phyloP scores from a whole-genome alignment of 2,113 vertebrate species.

The Corythaeola cristata region DNA sequence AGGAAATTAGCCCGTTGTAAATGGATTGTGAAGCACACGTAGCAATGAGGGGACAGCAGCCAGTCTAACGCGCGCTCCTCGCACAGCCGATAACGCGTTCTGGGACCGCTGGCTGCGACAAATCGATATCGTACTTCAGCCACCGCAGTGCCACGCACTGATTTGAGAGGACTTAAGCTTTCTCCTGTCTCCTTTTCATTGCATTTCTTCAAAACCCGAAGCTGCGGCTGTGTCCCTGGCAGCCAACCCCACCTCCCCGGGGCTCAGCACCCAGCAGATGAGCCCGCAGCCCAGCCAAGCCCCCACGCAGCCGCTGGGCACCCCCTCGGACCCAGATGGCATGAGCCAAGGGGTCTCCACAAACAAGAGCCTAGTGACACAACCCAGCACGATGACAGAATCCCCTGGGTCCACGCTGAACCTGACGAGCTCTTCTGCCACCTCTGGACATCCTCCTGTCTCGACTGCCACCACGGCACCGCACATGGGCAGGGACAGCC shows the following conservation, averaged over 20 bases:
- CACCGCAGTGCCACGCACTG: background rate
- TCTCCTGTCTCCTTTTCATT: background rate
- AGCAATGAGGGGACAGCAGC: background rate
- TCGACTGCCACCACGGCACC: rapidly evolving
- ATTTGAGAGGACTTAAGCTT: background rate
- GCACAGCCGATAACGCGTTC: background rate
- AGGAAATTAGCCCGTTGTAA: background rate
- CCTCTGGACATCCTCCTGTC: rapidly evolving
- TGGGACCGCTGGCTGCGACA: background rate
- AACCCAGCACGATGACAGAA: rapidly evolving
- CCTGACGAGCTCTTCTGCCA: rapidly evolving
- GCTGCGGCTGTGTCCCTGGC: rapidly evolving
- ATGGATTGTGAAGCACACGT: background rate
- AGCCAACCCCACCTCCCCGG: rapidly evolving
- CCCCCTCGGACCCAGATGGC: rapidly evolving
- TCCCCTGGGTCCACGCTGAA: rapidly evolving
- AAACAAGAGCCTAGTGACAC: rapidly evolving
- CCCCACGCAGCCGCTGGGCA: rapidly evolving
- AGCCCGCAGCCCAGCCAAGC: background rate
- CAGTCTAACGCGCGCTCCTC: background rate
- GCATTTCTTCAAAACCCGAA: background rate
- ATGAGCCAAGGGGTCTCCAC: background rate
- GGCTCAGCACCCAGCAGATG: rapidly evolving
- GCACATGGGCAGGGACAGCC: rapidly evolving
- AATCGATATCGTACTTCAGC: background rate